Evolutionary conservation across 2,113 vertebrate species (phyloP).

Genomic region (Colistium nudipinnis): DNA sequence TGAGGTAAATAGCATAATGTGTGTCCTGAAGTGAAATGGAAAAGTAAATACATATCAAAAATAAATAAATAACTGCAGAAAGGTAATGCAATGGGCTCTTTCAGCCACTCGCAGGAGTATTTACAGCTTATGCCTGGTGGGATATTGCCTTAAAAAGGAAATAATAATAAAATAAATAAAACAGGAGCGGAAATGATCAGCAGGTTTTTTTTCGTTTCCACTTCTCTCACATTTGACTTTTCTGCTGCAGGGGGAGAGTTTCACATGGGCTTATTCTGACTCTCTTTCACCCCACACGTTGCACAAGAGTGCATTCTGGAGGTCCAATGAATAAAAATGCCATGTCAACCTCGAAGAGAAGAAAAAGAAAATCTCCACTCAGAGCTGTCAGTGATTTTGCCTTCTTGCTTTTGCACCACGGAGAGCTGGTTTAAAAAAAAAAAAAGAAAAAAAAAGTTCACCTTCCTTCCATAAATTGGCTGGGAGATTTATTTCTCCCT

Average conservation of each 20-base stretch:
- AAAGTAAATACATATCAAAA: too few species aligned
- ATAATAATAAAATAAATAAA: background rate
- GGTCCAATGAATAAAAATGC: slow-evolving; percentile 78
- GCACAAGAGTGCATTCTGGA: slow-evolving; percentile 71
- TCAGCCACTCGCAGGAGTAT: slow-evolving; percentile 37
- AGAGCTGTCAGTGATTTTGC: slow-evolving; percentile 72
- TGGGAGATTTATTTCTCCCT: slow-evolving; percentile 75
- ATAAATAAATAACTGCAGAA: slow-evolving; percentile 47
- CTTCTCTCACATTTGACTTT: slow-evolving; percentile 55
- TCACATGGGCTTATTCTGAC: slow-evolving; percentile 73
- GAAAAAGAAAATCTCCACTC: slow-evolving; percentile 74
- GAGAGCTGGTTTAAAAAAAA: slow-evolving; percentile 40
- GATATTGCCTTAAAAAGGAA: too few species aligned
- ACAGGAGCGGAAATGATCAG: slow-evolving; percentile 22
- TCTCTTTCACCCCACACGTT: slow-evolving; percentile 64
- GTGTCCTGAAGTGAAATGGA: slow-evolving; percentile 21
- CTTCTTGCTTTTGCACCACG: slow-evolving; percentile 61
- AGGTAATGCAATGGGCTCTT: slow-evolving; percentile 21
- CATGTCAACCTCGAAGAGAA: slow-evolving; percentile 64
- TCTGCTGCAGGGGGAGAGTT: slow-evolving; percentile 62
- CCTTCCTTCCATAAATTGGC: slow-evolving; percentile 81
- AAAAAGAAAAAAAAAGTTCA: slow-evolving; percentile 67
- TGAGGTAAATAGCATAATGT: slow-evolving; percentile 37
- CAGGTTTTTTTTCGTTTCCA: slow-evolving; percentile 5
- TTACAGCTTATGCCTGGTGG: slow-evolving; percentile 52